phyloP scores from a whole-genome alignment of 2,113 vertebrate genomes.

The Orcinus orca region DNA sequence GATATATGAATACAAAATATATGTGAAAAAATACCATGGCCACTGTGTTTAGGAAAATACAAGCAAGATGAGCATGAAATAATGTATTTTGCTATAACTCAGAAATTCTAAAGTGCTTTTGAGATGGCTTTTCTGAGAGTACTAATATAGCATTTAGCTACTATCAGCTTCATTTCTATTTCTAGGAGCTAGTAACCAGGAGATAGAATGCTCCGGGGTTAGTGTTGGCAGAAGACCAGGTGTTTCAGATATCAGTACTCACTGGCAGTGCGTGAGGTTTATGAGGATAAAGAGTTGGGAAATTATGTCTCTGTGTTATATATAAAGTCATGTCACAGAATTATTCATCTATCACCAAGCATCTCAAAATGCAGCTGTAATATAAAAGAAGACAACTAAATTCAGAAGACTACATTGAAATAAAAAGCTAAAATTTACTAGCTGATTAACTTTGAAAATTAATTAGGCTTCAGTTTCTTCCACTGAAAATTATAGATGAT shows the following conservation, averaged over 20 bases:
- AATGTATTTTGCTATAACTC: slow-evolving; percentile 26
- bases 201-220: slow-evolving; percentile 32
- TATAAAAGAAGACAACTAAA: slow-evolving; percentile 25
- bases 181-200: slow-evolving; percentile 47
- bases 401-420: slow-evolving; percentile 35
- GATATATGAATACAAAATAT: background rate
- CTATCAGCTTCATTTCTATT: slow-evolving; percentile 61
- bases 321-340: background rate
- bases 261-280: slow-evolving; percentile 35
- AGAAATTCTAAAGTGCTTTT: slow-evolving; percentile 44
- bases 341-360: slow-evolving; percentile 19
- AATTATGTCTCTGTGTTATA: slow-evolving; percentile 38
- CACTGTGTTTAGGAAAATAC: slow-evolving; percentile 10
- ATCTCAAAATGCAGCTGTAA: slow-evolving; percentile 19
- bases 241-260: slow-evolving; percentile 52
- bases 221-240: slow-evolving; percentile 47
- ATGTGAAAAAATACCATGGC: background rate
- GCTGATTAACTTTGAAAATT: slow-evolving; percentile 45
- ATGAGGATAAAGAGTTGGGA: slow-evolving; percentile 33
- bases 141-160: slow-evolving; percentile 49
- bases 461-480: slow-evolving; percentile 43
- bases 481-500: background rate
- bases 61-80: slow-evolving; percentile 30
- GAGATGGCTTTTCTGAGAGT: slow-evolving; percentile 31
- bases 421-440: slow-evolving; percentile 49